Percentiles rank a stretch among this genome's conserved stretches.
These are phyloP conservation scores for Diachasma alloeum DNA, from an alignment of 1,140 invertebrate species.

Conservation along the genomic window DNA sequence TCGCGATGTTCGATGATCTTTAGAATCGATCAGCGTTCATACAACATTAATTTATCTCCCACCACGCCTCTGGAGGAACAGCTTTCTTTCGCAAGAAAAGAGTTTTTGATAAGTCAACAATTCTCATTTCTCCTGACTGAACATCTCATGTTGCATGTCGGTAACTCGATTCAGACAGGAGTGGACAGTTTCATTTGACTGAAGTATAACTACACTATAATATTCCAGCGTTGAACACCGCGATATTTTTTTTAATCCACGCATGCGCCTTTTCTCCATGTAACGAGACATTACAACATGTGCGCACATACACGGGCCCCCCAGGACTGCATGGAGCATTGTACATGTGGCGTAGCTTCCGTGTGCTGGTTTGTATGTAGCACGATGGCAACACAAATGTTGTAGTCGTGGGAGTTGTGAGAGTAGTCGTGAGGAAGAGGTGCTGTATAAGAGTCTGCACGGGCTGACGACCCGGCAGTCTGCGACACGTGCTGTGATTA, in stretches of 20 bases:
- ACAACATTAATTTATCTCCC: no score
- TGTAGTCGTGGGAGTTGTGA: background rate
- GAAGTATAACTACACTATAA: no score
- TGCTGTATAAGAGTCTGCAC: conserved; percentile 39
- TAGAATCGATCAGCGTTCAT: no score
- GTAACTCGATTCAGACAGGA: background rate
- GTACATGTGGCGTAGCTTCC: background rate
- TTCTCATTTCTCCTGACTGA: background rate
- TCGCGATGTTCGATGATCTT: no score
- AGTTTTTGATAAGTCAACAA: background rate
- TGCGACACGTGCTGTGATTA: conserved; percentile 40
- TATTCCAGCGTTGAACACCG: no score
- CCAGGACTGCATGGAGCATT: background rate
- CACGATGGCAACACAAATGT: background rate
- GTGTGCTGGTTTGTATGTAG: background rate
- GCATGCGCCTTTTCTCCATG: background rate
- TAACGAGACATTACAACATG: background rate
- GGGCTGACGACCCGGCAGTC: conserved; percentile 46
- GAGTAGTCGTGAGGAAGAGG: background rate
- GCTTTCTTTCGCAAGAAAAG: background rate
- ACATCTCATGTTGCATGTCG: background rate
- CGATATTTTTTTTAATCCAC: background rate
- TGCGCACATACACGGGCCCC: background rate
- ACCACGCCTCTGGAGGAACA: no score
- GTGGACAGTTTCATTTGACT: no score